phyloP scores from a whole-genome alignment of 2,797 vertebrate genomes.

The Characodon lateralis region DNA sequence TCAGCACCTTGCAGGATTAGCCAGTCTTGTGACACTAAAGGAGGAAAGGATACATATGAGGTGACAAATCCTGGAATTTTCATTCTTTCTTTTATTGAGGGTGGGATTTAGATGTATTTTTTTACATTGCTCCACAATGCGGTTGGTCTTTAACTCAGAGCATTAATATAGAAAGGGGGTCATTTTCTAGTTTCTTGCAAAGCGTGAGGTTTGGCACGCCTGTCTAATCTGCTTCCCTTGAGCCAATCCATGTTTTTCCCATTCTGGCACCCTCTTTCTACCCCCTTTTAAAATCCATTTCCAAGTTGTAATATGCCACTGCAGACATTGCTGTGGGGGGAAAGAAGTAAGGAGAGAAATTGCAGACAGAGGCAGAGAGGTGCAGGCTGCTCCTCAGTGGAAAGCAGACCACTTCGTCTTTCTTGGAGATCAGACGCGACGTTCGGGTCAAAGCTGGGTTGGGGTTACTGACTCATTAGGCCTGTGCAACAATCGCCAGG shows the following conservation, averaged over 20 bases:
- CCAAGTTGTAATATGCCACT: constrained; percentile 78
- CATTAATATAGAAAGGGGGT: constrained; percentile 70
- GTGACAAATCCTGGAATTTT: constrained; percentile 74
- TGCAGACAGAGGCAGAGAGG: constrained; percentile 42
- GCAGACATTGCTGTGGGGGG: constrained; percentile 69
- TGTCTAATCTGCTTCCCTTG: constrained; percentile 70
- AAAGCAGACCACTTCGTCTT: constrained; percentile 70
- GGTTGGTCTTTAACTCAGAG: constrained; percentile 75
- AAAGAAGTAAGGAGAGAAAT: constrained; percentile 52
- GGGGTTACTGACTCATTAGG: constrained; percentile 73
- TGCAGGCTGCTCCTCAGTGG: constrained; percentile 44
- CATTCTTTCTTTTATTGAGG: constrained; percentile 58
- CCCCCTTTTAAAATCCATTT: constrained; percentile 77
- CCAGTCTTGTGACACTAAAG: constrained; percentile 41
- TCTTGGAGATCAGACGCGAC: constrained; percentile 62
- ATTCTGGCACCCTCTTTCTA: constrained; percentile 69
- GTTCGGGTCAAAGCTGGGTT: constrained; percentile 45
- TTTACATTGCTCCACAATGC: constrained; percentile 48
- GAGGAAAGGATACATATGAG: constrained; percentile 49
- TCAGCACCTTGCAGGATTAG: constrained; percentile 18
- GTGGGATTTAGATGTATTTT: constrained; percentile 55
- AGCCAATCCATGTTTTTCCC: constrained; percentile 82
- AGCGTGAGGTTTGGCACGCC: constrained; percentile 79
- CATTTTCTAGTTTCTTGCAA: constrained; percentile 78
- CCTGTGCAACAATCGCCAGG: constrained; percentile 38